Evolutionary conservation across 2,888 invertebrate species (phyloP).

Genomic region (Lasioglossum leucozonium): DNA sequence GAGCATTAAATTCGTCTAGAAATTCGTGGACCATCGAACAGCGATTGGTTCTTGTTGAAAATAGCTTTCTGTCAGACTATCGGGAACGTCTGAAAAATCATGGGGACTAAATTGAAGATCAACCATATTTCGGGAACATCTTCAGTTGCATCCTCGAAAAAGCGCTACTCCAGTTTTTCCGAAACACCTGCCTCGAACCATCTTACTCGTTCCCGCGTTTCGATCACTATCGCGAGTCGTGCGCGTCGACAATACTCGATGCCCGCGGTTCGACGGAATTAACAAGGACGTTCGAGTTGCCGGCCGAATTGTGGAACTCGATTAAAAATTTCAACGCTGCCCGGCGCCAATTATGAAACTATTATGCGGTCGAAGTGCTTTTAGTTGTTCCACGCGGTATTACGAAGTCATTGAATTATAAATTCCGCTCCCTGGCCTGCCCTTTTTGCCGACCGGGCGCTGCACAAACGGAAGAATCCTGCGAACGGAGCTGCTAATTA

Average conservation of each 20-base stretch:
- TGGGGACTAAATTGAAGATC: not conserved
- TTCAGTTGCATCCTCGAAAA: not conserved
- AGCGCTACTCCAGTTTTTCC: not conserved
- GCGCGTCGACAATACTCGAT: not conserved
- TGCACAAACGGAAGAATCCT: constrained; percentile 12
- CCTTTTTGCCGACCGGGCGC: constrained; percentile 7
- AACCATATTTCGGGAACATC: not conserved
- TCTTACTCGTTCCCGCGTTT: not conserved
- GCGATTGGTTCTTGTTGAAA: not conserved
- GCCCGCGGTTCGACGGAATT: constrained; percentile 1
- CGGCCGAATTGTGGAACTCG: constrained; percentile 47
- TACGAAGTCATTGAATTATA: constrained; percentile 50
- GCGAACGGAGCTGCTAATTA: constrained; percentile 35
- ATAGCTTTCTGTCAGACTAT: not conserved
- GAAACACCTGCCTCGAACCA: not conserved
- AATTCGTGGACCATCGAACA: too few relatives aligned
- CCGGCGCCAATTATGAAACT: constrained; percentile 59
- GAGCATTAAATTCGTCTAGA: too few relatives aligned
- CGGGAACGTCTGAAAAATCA: not conserved
- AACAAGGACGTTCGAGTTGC: constrained; percentile 18
- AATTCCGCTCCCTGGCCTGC: constrained; percentile 5
- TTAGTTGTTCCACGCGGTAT: constrained; percentile 42
- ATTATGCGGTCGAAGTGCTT: constrained; percentile 47
- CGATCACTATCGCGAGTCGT: constrained; percentile 7
- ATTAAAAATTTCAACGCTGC: constrained; percentile 62